Evolutionary conservation across 2,113 vertebrate species (phyloP).

Genomic region (Otolemur garnettii): DNA sequence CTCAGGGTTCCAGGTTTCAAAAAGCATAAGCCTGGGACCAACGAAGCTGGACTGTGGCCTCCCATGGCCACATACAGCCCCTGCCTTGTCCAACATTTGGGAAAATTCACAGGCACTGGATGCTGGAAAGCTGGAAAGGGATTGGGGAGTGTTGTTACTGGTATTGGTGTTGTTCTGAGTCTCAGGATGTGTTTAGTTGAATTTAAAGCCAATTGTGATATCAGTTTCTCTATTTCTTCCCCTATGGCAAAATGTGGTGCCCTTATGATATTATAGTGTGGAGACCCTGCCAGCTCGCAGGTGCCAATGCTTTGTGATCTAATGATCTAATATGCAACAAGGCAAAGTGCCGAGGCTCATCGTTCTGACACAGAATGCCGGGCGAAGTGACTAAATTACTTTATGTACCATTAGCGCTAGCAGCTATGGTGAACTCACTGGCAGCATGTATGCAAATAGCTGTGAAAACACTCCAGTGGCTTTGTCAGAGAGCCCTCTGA

Average conservation of each 20-base stretch:
- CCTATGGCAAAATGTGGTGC: constrained; percentile 82
- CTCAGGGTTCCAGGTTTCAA: neutral
- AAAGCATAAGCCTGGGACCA: neutral
- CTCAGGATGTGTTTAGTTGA: constrained; percentile 80
- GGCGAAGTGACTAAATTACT: constrained; percentile 92
- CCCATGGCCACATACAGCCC: accelerated
- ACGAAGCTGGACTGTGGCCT: neutral
- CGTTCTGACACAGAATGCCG: constrained; percentile 89
- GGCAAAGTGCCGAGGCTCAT: constrained; percentile 89
- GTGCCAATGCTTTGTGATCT: constrained; percentile 92
- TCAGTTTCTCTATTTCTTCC: constrained; percentile 85
- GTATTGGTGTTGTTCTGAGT: constrained; percentile 22
- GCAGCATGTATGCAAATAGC: constrained; percentile 91
- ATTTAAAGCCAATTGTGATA: constrained; percentile 84
- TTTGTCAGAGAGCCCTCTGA: constrained; percentile 90
- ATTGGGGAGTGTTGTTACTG: neutral
- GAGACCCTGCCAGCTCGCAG: constrained; percentile 89
- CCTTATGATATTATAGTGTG: constrained; percentile 85
- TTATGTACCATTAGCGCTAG: constrained; percentile 91
- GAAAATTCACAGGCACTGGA: neutral
- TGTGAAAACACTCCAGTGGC: constrained; percentile 88
- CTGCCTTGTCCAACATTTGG: neutral
- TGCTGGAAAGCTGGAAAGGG: neutral
- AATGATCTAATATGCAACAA: constrained; percentile 93
- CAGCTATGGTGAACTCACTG: constrained; percentile 89